These are phyloP conservation scores for Chrysogorgia sp. DNA, from an alignment of 92 coral and sea anemone species.

Conservation along the genomic window DNA sequence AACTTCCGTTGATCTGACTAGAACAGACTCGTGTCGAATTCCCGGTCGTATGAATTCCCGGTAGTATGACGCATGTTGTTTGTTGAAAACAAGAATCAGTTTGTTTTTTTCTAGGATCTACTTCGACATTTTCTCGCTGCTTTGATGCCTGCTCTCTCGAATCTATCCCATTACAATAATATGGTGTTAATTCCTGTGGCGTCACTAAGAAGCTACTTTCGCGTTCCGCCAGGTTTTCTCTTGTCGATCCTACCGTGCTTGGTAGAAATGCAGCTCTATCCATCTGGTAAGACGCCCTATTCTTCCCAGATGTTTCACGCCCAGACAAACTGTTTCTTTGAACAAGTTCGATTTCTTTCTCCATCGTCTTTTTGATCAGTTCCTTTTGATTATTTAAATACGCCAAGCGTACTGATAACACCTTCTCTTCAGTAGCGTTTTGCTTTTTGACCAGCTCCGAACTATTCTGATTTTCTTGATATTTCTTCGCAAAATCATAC, in stretches of 20 bases:
- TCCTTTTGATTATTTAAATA: constrained; percentile 39
- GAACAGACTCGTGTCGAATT: neutral
- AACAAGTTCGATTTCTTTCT: constrained; percentile 34
- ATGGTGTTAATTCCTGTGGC: no score
- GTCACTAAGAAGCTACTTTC: no score
- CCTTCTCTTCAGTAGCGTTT: constrained; percentile 41
- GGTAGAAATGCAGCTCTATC: constrained; percentile 2
- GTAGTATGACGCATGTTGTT: neutral
- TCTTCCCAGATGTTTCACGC: constrained; percentile 10
- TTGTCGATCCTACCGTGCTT: constrained; percentile 13
- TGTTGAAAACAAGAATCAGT: neutral
- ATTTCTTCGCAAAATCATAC: constrained; percentile 44
- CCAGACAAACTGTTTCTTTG: constrained; percentile 7
- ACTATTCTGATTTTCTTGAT: constrained; percentile 40
- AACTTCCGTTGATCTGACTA: neutral
- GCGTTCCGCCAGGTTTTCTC: constrained; percentile 3
- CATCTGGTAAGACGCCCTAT: constrained; percentile 21
- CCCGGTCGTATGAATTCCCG: neutral
- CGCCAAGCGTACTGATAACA: constrained; percentile 29
- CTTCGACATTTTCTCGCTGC: neutral
- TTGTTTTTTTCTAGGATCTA: neutral
- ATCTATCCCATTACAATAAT: no score
- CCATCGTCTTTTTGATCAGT: constrained; percentile 29
- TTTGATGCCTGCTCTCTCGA: neutral
- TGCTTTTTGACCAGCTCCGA: constrained; percentile 37